Evolutionary conservation across 2,888 invertebrate species (phyloP).

Genomic region (Apodemia hepburni): DNA sequence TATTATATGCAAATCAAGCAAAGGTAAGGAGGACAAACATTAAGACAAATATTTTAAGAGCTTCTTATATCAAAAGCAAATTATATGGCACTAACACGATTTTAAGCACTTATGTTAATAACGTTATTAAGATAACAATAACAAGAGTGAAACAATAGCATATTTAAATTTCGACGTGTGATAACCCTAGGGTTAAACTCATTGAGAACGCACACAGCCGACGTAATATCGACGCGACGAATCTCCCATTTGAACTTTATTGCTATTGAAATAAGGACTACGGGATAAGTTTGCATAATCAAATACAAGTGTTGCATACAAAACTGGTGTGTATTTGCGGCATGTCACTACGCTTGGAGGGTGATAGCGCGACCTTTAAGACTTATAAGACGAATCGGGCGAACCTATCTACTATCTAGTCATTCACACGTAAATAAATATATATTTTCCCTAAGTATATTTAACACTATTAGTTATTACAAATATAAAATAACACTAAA

Average conservation of each 20-base stretch:
- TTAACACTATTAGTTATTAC: too few species aligned
- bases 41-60: neutral
- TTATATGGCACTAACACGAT: too few species aligned
- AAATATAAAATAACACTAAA: too few species aligned
- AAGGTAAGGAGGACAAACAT: too few species aligned
- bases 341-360: conserved; percentile 10
- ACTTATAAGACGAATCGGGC: conserved; percentile 29
- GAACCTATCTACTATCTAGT: conserved; percentile 28
- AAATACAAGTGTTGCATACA: conserved; percentile 13
- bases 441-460: too few species aligned
- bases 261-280: neutral
- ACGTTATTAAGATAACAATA: neutral
- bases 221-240: neutral
- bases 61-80: too few species aligned
- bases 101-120: neutral
- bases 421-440: conserved; percentile 6
- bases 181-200: conserved; percentile 18
- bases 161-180: conserved; percentile 10
- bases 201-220: conserved; percentile 17
- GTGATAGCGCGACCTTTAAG: conserved; percentile 25
- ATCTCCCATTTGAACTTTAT: conserved; percentile 13
- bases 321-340: conserved; percentile 10
- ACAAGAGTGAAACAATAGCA: conserved; percentile 4
- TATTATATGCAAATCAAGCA: too few species aligned
- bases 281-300: conserved; percentile 7